Conservation (phyloP, 92 coral and sea anemone genomes). For the Epizoanthus rinbou region DNA sequence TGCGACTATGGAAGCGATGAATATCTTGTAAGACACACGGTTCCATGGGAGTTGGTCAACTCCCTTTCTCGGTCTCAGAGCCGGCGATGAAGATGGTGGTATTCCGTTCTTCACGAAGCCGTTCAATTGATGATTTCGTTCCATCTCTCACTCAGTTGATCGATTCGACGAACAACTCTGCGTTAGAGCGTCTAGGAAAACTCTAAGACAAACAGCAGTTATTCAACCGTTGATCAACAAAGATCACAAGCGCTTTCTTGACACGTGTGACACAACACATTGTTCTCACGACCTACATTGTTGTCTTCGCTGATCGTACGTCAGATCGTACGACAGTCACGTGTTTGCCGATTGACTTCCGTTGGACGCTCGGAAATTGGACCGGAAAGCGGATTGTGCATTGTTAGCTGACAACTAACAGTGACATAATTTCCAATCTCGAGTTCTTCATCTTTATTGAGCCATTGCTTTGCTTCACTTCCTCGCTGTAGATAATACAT, state of each 20-base stretch:
- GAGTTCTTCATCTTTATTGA: too few relatives aligned
- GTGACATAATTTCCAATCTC: too few relatives aligned
- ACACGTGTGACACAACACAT: conserved; percentile 41
- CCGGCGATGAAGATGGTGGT: conserved; percentile 26
- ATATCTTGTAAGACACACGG: conserved; percentile 76
- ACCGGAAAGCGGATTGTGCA: not conserved
- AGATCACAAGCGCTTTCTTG: not conserved
- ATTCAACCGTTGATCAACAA: conserved; percentile 24
- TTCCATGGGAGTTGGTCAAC: conserved; percentile 91
- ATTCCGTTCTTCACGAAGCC: conserved; percentile 71
- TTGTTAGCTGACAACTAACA: not conserved
- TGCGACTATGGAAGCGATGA: conserved; percentile 68
- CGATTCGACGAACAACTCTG: not conserved
- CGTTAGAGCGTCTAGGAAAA: not conserved
- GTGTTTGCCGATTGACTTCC: not conserved
- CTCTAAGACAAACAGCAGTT: conserved; percentile 8
- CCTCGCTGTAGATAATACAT: not conserved
- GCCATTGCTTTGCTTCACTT: not conserved
- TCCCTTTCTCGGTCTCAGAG: conserved; percentile 50
- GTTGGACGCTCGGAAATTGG: not conserved
- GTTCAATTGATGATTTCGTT: conserved; percentile 44
- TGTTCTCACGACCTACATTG: conserved; percentile 31
- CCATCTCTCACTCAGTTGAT: conserved; percentile 9
- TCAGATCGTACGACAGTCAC: conserved; percentile 13
- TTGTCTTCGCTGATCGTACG: conserved; percentile 2